Evolutionary conservation across 2,888 invertebrate genomes (phyloP).

Genomic region (Archips xylosteana): DNA sequence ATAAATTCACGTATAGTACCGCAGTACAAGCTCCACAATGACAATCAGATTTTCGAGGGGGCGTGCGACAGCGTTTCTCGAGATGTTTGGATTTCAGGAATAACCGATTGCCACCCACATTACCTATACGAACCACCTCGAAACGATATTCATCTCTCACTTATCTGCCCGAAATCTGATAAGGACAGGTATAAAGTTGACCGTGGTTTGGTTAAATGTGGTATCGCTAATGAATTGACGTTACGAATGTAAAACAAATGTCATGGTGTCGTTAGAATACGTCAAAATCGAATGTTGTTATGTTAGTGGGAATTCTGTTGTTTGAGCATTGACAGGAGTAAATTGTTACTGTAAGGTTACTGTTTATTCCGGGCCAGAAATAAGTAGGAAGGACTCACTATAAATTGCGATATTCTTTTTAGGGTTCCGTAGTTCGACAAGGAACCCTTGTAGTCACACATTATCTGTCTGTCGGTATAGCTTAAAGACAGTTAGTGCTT

Average conservation of each 20-base stretch:
- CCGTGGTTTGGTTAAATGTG: not conserved
- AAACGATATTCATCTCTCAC: slow-evolving; percentile 20
- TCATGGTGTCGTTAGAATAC: slow-evolving; percentile 29
- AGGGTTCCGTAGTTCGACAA: too few relatives aligned
- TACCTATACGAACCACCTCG: slow-evolving; percentile 35
- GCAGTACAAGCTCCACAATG: slow-evolving; percentile 55
- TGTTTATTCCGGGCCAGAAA: slow-evolving; percentile 8
- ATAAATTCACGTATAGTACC: slow-evolving; percentile 12
- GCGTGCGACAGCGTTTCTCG: slow-evolving; percentile 53
- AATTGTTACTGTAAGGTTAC: not conserved
- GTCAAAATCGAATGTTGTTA: slow-evolving; percentile 27
- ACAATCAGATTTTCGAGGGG: slow-evolving; percentile 64
- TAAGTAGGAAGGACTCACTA: not conserved
- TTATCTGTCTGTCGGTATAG: too few relatives aligned
- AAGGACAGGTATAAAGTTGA: slow-evolving; percentile 19
- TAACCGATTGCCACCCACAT: slow-evolving; percentile 62
- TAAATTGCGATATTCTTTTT: too few relatives aligned
- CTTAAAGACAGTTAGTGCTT: too few relatives aligned
- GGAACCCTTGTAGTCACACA: too few relatives aligned
- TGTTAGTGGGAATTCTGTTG: slow-evolving; percentile 1
- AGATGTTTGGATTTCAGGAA: slow-evolving; percentile 62
- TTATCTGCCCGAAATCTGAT: not conserved
- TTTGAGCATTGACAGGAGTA: not conserved
- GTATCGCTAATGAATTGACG: slow-evolving; percentile 29
- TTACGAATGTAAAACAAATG: slow-evolving; percentile 34